phyloP scores from a whole-genome alignment of 2,888 invertebrate genomes.

The Pheosia tremula region DNA sequence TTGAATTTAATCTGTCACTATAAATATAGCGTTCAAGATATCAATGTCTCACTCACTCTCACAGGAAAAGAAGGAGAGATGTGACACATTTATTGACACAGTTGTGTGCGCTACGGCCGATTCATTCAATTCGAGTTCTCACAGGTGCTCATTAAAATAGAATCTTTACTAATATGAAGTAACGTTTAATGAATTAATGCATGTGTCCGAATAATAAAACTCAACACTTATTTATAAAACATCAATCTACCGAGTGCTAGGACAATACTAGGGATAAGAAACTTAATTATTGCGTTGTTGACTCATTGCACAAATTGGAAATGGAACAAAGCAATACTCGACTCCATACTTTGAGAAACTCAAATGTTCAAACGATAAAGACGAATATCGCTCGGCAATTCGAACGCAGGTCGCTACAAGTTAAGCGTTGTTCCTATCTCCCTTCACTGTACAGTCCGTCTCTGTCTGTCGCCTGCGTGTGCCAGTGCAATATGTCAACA shows the following conservation, averaged over 20 bases:
- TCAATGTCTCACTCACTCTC: background rate
- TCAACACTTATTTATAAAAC: conserved; percentile 39
- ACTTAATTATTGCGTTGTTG: background rate
- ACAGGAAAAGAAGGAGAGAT: background rate
- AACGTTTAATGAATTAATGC: conserved; percentile 34
- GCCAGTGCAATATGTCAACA: background rate
- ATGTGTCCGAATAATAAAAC: conserved; percentile 22
- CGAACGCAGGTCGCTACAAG: too few relatives aligned
- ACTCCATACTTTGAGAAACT: too few relatives aligned
- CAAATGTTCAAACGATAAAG: too few relatives aligned
- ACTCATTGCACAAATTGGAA: background rate
- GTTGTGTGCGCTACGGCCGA: background rate
- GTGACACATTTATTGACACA: background rate
- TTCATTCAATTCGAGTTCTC: background rate
- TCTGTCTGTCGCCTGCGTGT: too few relatives aligned
- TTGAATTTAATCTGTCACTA: background rate
- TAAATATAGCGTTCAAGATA: background rate
- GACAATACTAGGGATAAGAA: conserved; percentile 12
- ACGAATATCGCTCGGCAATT: too few relatives aligned
- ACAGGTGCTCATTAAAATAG: conserved; percentile 32
- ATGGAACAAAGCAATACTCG: too few relatives aligned
- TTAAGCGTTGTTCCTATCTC: too few relatives aligned
- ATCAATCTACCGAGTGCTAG: conserved; percentile 41
- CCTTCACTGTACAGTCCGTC: too few relatives aligned
- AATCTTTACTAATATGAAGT: conserved; percentile 25